Evolutionary conservation across 2,888 invertebrate genomes (phyloP).

Genomic region (Trissonchulus sp.): DNA sequence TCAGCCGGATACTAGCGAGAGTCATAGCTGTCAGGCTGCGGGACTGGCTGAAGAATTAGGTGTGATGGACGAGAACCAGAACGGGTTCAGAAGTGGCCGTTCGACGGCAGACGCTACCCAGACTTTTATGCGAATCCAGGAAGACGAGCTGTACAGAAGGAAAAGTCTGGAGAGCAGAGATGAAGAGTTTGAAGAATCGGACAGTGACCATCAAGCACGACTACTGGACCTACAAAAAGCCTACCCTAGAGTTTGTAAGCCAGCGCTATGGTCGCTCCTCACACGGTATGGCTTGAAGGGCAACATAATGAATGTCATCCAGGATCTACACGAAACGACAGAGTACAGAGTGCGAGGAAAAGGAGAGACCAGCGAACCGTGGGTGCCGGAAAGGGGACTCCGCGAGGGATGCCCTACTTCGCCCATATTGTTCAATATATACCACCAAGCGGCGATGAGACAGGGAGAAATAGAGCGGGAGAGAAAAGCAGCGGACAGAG

Average conservation of each 20-base stretch:
- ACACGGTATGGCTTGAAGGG: constrained; percentile 14
- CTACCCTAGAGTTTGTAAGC: no score
- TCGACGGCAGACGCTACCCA: constrained; percentile 20
- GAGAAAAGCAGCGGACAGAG: background rate
- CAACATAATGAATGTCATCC: constrained; percentile 10
- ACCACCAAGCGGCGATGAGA: constrained; percentile 13
- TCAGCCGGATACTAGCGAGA: constrained; percentile 18
- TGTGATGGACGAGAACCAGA: no score
- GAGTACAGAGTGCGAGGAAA: constrained; percentile 2
- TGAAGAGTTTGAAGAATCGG: background rate
- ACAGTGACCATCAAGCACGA: constrained; percentile 7
- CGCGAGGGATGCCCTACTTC: constrained; percentile 20
- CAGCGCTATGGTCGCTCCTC: constrained; percentile 15
- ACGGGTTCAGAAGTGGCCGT: constrained; percentile 19
- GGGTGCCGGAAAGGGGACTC: constrained; percentile 15
- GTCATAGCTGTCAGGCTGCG: constrained; percentile 1
- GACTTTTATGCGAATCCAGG: constrained; percentile 8
- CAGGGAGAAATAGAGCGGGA: background rate
- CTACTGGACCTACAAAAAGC: no score
- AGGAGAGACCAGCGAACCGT: constrained; percentile 8
- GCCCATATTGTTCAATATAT: constrained; percentile 16
- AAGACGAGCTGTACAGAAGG: constrained; percentile 13
- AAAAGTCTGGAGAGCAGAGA: background rate
- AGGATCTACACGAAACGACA: constrained; percentile 19
- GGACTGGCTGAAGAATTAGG: constrained; percentile 8